These are phyloP conservation scores for Diaphora mendica DNA, from an alignment of 2,888 invertebrate genomes.

Conservation along the genomic window DNA sequence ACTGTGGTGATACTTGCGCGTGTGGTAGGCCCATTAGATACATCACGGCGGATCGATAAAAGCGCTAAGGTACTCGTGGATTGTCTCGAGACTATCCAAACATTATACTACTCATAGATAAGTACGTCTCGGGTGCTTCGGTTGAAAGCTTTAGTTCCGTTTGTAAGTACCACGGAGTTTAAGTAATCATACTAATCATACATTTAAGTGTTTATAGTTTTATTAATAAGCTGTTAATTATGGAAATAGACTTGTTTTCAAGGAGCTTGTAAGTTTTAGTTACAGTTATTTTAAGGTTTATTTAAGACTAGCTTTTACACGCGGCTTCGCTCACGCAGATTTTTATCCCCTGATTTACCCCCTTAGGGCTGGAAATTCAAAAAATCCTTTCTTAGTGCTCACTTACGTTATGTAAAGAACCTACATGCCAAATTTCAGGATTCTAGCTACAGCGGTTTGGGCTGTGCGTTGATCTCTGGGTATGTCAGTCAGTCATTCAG, in stretches of 20 bases:
- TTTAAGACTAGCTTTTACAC: too few relatives aligned
- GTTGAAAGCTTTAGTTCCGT: conserved; percentile 10
- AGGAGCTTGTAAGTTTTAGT: background rate
- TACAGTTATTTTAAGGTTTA: background rate
- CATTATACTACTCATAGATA: conserved; percentile 2
- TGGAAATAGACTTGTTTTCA: background rate
- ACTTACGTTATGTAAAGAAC: too few relatives aligned
- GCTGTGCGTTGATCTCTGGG: too few relatives aligned
- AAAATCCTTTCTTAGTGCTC: too few relatives aligned
- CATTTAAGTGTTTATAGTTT: background rate
- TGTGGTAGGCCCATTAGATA: too few relatives aligned
- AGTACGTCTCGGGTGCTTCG: conserved; percentile 5
- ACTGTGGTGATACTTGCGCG: too few relatives aligned
- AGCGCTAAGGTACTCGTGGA: background rate
- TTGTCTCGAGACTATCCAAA: conserved; percentile 1
- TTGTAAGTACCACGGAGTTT: background rate
- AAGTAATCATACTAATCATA: background rate
- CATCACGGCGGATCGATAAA: background rate
- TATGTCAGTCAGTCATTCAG: too few relatives aligned
- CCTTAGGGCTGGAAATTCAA: too few relatives aligned
- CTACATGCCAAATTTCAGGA: too few relatives aligned
- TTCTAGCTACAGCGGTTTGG: too few relatives aligned
- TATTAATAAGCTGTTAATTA: background rate
- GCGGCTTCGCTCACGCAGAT: too few relatives aligned
- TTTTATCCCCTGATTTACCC: too few relatives aligned